These are phyloP conservation scores for Sanderia malayensis DNA, from an alignment of 30 jellyfish, hydroid and myxozoan species.

Conservation along the genomic window DNA sequence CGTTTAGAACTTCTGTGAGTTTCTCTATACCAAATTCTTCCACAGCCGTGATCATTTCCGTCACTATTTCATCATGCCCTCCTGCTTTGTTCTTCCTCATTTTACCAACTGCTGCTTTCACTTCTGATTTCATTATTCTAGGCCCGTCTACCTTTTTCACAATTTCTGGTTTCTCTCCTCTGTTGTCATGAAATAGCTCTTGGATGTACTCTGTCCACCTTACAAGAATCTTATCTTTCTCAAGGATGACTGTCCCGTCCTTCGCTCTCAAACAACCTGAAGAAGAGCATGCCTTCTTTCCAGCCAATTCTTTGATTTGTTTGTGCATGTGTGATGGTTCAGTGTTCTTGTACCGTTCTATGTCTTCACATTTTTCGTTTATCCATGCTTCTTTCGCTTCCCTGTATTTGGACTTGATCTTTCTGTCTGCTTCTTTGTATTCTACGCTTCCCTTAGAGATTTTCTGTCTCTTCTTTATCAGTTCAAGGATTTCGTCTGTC, in stretches of 20 bases:
- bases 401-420: slow-evolving; percentile 12
- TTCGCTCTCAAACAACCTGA: slow-evolving; percentile 41
- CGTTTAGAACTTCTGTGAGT: slow-evolving; percentile 18
- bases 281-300: slow-evolving; percentile 9
- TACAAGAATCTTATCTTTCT: slow-evolving; percentile 13
- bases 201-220: too few species aligned
- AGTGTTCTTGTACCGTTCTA: slow-evolving; percentile 9
- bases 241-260: slow-evolving; percentile 36
- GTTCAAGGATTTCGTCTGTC: slow-evolving; percentile 11
- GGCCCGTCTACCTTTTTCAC: slow-evolving; percentile 14
- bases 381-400: slow-evolving; percentile 42
- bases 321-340: slow-evolving; percentile 13
- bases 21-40: slow-evolving; percentile 20
- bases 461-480: background rate
- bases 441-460: background rate
- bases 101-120: slow-evolving; percentile 1
- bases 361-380: slow-evolving; percentile 30
- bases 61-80: slow-evolving; percentile 18
- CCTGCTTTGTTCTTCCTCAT: slow-evolving; percentile 16
- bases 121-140: slow-evolving; percentile 3
- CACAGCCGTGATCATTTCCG: background rate
- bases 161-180: slow-evolving; percentile 28
- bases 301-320: slow-evolving; percentile 43
- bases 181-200: slow-evolving; percentile 30
- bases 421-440: slow-evolving; percentile 11